phyloP scores from a whole-genome alignment of 2,113 vertebrate species.

The Anarrhichthys ocellatus region DNA sequence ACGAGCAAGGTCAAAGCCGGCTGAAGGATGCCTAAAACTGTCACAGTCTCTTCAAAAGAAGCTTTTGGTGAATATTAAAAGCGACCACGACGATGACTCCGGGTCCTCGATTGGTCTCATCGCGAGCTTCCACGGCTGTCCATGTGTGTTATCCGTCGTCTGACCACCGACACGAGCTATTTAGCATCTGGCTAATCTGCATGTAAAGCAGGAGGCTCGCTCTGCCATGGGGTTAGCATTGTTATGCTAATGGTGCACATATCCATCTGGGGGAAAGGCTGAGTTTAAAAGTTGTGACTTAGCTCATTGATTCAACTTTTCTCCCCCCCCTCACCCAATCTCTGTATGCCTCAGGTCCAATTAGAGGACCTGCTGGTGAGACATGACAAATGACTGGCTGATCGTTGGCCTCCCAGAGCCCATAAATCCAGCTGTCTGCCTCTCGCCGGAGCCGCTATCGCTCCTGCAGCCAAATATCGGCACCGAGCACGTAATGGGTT shows the following conservation, averaged over 20 bases:
- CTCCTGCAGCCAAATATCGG: slow-evolving; percentile 54
- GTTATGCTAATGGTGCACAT: slow-evolving; percentile 34
- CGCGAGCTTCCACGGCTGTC: not conserved
- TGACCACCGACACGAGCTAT: not conserved
- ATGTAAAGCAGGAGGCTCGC: slow-evolving; percentile 20
- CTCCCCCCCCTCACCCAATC: not conserved
- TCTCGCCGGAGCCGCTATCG: not conserved
- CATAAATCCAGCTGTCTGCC: slow-evolving; percentile 64
- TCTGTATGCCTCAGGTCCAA: slow-evolving; percentile 35
- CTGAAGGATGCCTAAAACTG: slow-evolving; percentile 52
- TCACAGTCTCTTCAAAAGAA: slow-evolving; percentile 30
- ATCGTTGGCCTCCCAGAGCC: slow-evolving; percentile 32
- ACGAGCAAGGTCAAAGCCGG: slow-evolving; percentile 27
- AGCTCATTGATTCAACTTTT: slow-evolving; percentile 40
- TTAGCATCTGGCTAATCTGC: slow-evolving; percentile 27
- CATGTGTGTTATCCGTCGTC: slow-evolving; percentile 27
- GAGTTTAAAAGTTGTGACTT: slow-evolving; percentile 44
- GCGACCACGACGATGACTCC: not conserved
- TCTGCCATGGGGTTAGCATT: slow-evolving; percentile 15
- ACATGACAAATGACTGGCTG: slow-evolving; percentile 65
- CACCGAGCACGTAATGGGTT: slow-evolving; percentile 42
- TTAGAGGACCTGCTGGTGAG: slow-evolving; percentile 52
- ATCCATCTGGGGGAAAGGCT: not conserved
- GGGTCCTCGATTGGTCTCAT: not conserved
- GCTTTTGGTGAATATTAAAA: slow-evolving; percentile 30